These are phyloP conservation scores for Sturmia bella DNA, from an alignment of 2,888 invertebrate species.

Conservation along the genomic window DNA sequence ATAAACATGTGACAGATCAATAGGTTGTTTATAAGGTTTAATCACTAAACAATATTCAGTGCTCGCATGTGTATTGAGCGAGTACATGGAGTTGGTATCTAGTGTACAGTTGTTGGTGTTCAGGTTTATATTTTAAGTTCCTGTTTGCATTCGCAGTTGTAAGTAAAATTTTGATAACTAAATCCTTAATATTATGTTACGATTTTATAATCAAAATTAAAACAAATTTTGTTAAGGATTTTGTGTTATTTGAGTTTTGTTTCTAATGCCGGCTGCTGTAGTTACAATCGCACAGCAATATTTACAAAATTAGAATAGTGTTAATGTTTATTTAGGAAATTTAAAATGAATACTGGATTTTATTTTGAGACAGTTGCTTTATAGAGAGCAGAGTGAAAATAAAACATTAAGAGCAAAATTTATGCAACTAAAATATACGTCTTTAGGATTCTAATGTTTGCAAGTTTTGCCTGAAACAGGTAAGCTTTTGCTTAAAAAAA, in stretches of 20 bases:
- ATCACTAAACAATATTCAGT: constrained; percentile 42
- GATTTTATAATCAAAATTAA: constrained; percentile 57
- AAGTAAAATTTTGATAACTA: constrained; percentile 50
- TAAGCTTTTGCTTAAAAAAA: too few species aligned
- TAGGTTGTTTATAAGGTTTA: constrained; percentile 61
- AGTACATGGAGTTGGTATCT: constrained; percentile 2
- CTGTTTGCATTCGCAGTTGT: constrained; percentile 2
- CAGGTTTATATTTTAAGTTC: not conserved
- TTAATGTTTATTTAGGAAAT: too few species aligned
- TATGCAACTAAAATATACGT: too few species aligned
- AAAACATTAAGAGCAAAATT: too few species aligned
- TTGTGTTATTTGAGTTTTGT: not conserved
- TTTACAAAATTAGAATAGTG: too few species aligned
- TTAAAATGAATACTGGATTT: too few species aligned
- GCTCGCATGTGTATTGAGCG: not conserved
- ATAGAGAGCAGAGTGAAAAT: too few species aligned
- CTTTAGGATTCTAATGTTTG: too few species aligned
- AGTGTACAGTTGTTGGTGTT: not conserved
- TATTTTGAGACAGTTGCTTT: too few species aligned
- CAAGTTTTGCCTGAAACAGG: too few species aligned
- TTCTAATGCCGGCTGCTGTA: constrained; percentile 18
- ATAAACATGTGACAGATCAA: constrained; percentile 67
- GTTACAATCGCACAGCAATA: not conserved
- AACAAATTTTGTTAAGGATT: constrained; percentile 40
- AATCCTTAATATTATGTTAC: constrained; percentile 53